Evolutionary conservation across 2,797 vertebrate species (phyloP).

Genomic region (Gouania willdenowi): DNA sequence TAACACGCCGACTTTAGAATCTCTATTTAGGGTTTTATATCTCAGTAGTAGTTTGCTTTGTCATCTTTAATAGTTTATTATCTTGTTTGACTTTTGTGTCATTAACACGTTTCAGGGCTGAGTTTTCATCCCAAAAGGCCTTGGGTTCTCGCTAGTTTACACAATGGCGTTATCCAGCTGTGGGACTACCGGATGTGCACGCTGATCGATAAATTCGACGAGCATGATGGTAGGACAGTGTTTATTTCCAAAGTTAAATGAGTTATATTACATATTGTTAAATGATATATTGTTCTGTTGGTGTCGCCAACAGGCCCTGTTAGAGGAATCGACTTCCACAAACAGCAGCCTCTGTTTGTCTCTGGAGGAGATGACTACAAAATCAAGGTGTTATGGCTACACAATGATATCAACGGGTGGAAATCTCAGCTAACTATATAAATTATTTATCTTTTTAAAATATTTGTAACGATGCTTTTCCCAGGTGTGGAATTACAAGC

Average conservation of each 20-base stretch:
- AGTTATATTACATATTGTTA: not conserved
- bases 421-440: too few relatives aligned
- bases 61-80: too few relatives aligned
- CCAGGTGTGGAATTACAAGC: conserved; percentile 98
- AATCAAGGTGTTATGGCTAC: conserved; percentile 82
- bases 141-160: conserved; percentile 94
- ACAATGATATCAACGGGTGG: too few relatives aligned
- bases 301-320: conserved; percentile 80
- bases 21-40: too few relatives aligned
- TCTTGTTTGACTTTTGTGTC: too few relatives aligned
- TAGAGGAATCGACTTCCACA: conserved; percentile 95
- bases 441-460: not conserved
- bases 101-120: conserved; percentile 81
- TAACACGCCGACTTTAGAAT: too few relatives aligned
- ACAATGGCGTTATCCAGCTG: conserved; percentile 96
- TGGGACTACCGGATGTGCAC: conserved; percentile 99
- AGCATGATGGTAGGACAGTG: conserved; percentile 85
- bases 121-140: conserved; percentile 96
- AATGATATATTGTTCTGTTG: not conserved
- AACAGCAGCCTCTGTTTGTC: conserved; percentile 96
- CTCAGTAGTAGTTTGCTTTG: too few relatives aligned
- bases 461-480: not conserved
- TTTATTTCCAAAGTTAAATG: not conserved
- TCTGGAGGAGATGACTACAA: conserved; percentile 98
- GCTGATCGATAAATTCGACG: conserved; percentile 96